A percentile compares a stretch with the other conserved stretches of the same genome.
Evolutionary conservation across 2,888 invertebrate genomes (phyloP).

Genomic region (Noctua janthe): DNA sequence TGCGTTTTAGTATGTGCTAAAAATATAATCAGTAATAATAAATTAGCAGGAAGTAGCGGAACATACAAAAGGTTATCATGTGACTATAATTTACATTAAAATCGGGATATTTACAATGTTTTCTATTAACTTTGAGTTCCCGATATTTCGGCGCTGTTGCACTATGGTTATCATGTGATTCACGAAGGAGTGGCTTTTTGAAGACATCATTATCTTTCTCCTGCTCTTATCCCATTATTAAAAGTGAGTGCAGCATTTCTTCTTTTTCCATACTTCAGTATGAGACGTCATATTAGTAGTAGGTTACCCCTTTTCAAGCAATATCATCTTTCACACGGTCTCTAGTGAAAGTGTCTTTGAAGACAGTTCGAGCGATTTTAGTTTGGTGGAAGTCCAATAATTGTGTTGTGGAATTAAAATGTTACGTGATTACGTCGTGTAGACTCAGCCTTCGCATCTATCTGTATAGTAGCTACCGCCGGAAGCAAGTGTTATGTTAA

Average conservation of each 20-base stretch:
- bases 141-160: too few relatives aligned
- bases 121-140: too few relatives aligned
- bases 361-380: neutral
- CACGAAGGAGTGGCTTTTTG: neutral
- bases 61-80: neutral
- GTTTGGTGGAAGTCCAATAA: neutral
- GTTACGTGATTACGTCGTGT: too few relatives aligned
- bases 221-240: neutral
- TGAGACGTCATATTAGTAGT: neutral
- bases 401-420: neutral
- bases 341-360: neutral
- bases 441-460: neutral
- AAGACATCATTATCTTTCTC: neutral
- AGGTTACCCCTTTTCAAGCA: neutral
- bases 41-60: neutral
- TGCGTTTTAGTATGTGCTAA: neutral
- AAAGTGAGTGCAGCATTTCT: neutral
- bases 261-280: neutral
- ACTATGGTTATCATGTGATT: neutral
- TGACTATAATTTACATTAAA: too few relatives aligned
- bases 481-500: constrained; percentile 48
- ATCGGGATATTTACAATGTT: too few relatives aligned
- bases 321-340: neutral
- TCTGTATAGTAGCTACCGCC: constrained; percentile 3
- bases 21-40: neutral